phyloP scores from a whole-genome alignment of 1,140 invertebrate species.

The Listronotus oregonensis region DNA sequence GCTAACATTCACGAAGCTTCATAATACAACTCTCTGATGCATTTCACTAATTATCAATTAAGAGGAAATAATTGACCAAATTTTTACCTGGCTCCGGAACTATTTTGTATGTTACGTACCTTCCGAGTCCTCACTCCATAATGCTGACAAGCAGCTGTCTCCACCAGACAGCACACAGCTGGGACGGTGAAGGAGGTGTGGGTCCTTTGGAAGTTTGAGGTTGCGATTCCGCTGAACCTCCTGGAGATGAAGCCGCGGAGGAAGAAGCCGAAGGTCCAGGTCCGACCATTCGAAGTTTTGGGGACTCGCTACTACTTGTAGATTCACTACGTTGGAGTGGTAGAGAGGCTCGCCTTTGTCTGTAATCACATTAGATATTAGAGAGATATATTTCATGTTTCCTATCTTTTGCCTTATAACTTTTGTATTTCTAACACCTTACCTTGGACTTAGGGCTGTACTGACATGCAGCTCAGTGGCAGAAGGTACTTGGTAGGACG shows the following conservation, averaged over 20 bases:
- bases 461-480: conserved; percentile 63
- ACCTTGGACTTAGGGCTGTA: conserved; percentile 62
- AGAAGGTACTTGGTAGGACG: conserved; percentile 61
- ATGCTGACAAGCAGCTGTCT: conserved; percentile 97
- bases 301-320: conserved; percentile 70
- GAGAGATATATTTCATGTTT: no score
- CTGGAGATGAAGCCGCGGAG: conserved; percentile 70
- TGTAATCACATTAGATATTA: neutral
- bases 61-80: no score
- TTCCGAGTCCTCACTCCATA: conserved; percentile 98
- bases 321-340: conserved; percentile 78
- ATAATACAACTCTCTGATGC: no score
- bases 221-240: conserved; percentile 47
- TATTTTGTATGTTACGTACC: conserved; percentile 8
- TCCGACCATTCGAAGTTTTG: conserved; percentile 63
- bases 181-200: conserved; percentile 75
- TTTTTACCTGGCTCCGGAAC: no score
- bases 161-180: conserved; percentile 98
- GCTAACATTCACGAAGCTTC: no score
- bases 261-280: conserved; percentile 64
- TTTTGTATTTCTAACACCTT: neutral
- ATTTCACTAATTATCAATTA: no score
- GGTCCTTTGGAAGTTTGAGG: conserved; percentile 54
- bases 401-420: no score
- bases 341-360: conserved; percentile 70